A percentile compares a stretch with the other conserved stretches of the same genome.
These are phyloP conservation scores for Datnioides undecimradiatus DNA, from an alignment of 2,113 vertebrate species.

Conservation along the genomic window DNA sequence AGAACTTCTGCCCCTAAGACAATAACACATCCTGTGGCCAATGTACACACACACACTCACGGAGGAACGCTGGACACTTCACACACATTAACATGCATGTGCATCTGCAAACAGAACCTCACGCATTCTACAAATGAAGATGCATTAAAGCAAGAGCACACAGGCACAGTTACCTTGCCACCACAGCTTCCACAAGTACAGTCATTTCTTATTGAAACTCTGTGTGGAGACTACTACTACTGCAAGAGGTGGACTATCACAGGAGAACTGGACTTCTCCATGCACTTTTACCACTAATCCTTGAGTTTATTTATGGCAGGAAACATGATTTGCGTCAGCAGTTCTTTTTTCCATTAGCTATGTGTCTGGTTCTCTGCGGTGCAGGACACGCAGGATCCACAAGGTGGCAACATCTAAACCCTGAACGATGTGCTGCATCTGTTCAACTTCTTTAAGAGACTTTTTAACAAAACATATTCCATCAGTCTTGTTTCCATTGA, in stretches of 20 bases:
- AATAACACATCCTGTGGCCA: constrained; percentile 72
- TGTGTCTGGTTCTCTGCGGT: constrained; percentile 16
- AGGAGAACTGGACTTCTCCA: constrained; percentile 17
- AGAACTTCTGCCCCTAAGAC: constrained; percentile 75
- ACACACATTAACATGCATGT: constrained; percentile 22
- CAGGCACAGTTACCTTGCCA: not conserved
- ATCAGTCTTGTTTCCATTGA: not conserved
- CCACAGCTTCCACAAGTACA: constrained; percentile 12
- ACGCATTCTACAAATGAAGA: constrained; percentile 6
- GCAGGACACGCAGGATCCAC: constrained; percentile 42
- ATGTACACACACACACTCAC: constrained; percentile 49
- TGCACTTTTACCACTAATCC: constrained; percentile 49
- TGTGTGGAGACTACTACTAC: not conserved
- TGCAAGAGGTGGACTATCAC: constrained; percentile 28
- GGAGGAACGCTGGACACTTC: not conserved
- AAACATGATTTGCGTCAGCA: constrained; percentile 76
- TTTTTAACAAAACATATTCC: not conserved
- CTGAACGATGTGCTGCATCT: not conserved
- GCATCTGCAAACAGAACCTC: not conserved
- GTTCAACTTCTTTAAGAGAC: not conserved
- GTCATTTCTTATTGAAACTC: constrained; percentile 32
- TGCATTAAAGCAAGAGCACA: not conserved
- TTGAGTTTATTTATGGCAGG: constrained; percentile 76
- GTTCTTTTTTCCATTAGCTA: constrained; percentile 51
- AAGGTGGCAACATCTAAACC: constrained; percentile 55